Evolutionary conservation across 2,888 invertebrate genomes (phyloP).

Genomic region (Nysson spinosus): DNA sequence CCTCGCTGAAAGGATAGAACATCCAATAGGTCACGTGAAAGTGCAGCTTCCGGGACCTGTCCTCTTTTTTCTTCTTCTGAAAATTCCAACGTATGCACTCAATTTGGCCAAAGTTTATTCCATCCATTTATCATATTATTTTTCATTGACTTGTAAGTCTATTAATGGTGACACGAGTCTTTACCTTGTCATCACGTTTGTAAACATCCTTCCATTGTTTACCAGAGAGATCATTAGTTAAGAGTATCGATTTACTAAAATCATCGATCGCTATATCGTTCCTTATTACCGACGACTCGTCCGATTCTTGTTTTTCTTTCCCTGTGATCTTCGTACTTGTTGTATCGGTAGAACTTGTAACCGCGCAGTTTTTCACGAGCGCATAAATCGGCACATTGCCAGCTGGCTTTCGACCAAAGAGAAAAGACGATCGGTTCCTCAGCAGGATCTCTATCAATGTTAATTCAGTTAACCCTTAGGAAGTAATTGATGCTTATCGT

Average conservation of each 20-base stretch:
- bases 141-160: background rate
- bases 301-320: constrained; percentile 7
- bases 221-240: constrained; percentile 25
- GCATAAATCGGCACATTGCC: constrained; percentile 81
- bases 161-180: background rate
- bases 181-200: constrained; percentile 11
- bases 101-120: background rate
- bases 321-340: constrained; percentile 1
- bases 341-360: background rate
- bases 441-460: constrained; percentile 73
- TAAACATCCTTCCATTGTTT: constrained; percentile 5
- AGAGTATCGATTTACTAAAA: constrained; percentile 15
- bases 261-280: constrained; percentile 12
- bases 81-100: constrained; percentile 29
- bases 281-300: too few species aligned
- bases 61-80: constrained; percentile 29
- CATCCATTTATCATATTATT: background rate
- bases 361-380: constrained; percentile 78
- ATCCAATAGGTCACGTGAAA: constrained; percentile 85
- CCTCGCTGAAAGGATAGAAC: constrained; percentile 85
- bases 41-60: constrained; percentile 64
- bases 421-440: constrained; percentile 79
- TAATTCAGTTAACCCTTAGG: background rate
- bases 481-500: too few species aligned
- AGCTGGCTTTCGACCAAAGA: constrained; percentile 81